Evolutionary conservation across 2,113 vertebrate species (phyloP), one percentile per base, ranked within the genome.

Genomic region (Xyrauchen texanus): DNA sequence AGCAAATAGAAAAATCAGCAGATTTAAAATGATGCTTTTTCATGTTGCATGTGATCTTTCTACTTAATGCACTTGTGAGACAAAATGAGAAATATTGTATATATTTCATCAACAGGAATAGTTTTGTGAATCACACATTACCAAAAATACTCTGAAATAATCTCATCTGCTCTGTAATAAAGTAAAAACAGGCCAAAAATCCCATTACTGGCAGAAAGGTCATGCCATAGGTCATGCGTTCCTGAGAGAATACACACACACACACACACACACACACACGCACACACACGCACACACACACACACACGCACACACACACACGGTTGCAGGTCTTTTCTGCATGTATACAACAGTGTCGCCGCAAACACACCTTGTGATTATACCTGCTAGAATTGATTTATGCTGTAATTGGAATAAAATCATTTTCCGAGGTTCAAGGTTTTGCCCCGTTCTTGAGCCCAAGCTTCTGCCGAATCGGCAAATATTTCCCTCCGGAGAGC

Each of bases 171-270:
- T 34, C 21, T 52, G 53, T 62, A 69, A 12, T 34, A 34, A 34
- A 34, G 21, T 34, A 69, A 21, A 69, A 69, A 69, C 12, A 10
- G 21, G 82, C 88, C 88, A 80, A 79, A 92, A 90, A 90, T 85
- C 82, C 82, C 81, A 89, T 90, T 92, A 87, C 80, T 84, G 49
- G 70, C 82, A 65, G 84, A 90, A 90, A 89, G 85, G 90, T 90
- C 83, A 78, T 21, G 81, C 68, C 76, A 86, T 78, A 84, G 21
- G 21, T 34, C 21, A 34, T 34, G 21, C 21, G 21, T 83, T 82
- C 85, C 84, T 86, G 77, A 70, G 80, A 91, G 85, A 79, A 34
- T 34, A 34, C 21, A 34, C 21, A 34, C 21, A 69, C 67, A 53
- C 15, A 21, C n/a, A 69, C 67, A 53, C 15, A 21, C n/a, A 69